phyloP scores from a whole-genome alignment of 2,888 invertebrate species.

The Pterostichus madidus region DNA sequence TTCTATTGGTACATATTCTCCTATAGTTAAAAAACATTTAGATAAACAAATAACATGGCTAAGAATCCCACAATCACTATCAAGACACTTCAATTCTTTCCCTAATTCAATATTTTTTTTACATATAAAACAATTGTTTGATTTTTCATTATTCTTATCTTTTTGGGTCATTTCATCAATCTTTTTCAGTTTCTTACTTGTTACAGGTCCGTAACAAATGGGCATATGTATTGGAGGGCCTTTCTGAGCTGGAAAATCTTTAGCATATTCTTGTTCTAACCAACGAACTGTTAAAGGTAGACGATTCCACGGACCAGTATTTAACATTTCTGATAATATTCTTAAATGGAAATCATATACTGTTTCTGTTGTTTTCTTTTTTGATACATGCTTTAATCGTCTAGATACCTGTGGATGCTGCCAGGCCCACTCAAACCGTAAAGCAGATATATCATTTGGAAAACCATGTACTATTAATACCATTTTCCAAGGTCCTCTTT shows the following conservation, averaged over 20 bases:
- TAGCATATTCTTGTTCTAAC: conserved; percentile 87
- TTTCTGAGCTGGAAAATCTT: conserved; percentile 80
- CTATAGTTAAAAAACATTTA: conserved; percentile 81
- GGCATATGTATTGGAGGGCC: conserved; percentile 90
- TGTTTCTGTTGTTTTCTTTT: conserved; percentile 85
- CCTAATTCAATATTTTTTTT: conserved; percentile 74
- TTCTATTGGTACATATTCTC: conserved; percentile 88
- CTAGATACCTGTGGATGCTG: conserved; percentile 93
- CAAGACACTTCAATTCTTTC: conserved; percentile 83
- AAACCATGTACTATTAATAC: conserved; percentile 96
- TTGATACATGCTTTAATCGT: conserved; percentile 85
- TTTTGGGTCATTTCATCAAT: conserved; percentile 59
- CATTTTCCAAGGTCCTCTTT: conserved; percentile 98
- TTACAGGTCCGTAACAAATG: conserved; percentile 87
- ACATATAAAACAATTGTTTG: conserved; percentile 78
- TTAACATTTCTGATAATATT: conserved; percentile 90
- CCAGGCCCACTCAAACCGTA: conserved; percentile 99
- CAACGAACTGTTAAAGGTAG: conserved; percentile 92
- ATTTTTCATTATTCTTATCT: no score
- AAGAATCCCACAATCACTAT: conserved; percentile 81
- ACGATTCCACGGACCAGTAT: conserved; percentile 92
- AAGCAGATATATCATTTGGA: conserved; percentile 93
- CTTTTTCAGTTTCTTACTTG: conserved; percentile 79
- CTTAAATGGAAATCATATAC: conserved; percentile 87
- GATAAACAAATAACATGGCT: conserved; percentile 89